Base-by-base conservation (phyloP, 1,140 invertebrate species). In the Charaxes varanes region DNA sequence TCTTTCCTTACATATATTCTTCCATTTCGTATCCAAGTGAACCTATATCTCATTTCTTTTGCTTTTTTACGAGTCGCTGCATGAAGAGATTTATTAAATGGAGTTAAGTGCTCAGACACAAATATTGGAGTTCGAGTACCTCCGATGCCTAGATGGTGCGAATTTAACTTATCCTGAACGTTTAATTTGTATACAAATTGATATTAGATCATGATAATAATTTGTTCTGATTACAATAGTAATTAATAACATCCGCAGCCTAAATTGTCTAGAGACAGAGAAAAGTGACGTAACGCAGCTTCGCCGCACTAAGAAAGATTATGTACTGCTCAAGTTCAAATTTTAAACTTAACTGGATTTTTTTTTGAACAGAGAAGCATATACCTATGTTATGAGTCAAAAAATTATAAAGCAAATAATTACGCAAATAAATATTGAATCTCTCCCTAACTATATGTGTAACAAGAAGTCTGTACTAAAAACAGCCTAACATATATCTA, bases 41-140 rank as follows among this genome's bases (percentile, higher is more conserved):
- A 22, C 4, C 14, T 8, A 8, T 23, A 22, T 11, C n/a, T n/a
- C n/a, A n/a, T n/a, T n/a, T n/a, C n/a, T n/a, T n/a, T n/a, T n/a
- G n/a, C n/a, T n/a, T n/a, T 22, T 22, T 22, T 23, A 15, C 33
- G 18, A 13, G 33, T 12, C 6, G 33, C 33, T 23, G 33, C 19
- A 23, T 35, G 21, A 13, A 35, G 33, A 6, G 21, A 13, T 34
- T 34, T 34, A 21, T 35, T 35, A n/a, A 15, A 6, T 23, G 33
- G 19, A 3, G 33, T 14, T 13, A 35, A 14, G 11, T 35, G 19
- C 6, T 35, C 19, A 12, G 33, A 14, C 4, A 23, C 18, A 14
- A 21, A 23, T n/a, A 35, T 15, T 5, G 33, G 33, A 8, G 8
- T 14, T 8, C 12, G n/a, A 35, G 18, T 10, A 6, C 33, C 33